Percentiles rank a stretch among this genome's conserved stretches.
Conservation (phyloP, 2,113 vertebrate species). For the Rhabdomys dilectus region DNA sequence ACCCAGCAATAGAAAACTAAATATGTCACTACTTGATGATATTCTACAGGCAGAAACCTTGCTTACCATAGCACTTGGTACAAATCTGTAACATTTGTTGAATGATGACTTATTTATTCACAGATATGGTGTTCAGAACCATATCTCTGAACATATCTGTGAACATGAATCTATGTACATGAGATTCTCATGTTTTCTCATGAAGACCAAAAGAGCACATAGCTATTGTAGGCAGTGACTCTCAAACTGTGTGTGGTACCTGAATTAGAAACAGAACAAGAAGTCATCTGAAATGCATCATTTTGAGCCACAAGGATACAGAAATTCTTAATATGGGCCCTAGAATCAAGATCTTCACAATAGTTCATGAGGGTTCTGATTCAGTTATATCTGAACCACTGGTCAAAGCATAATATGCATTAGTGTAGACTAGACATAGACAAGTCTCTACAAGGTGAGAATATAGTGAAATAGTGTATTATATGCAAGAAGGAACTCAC, state of each 20-base stretch:
- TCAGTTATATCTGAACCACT: not conserved
- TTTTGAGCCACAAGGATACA: not conserved
- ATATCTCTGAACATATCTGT: too few species aligned
- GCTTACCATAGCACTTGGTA: not conserved
- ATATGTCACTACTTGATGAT: not conserved
- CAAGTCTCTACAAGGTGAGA: not conserved
- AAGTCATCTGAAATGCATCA: not conserved
- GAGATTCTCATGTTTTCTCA: not conserved
- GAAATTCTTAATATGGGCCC: not conserved
- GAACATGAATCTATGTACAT: too few species aligned
- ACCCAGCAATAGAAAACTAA: not conserved
- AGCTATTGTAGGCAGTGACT: not conserved
- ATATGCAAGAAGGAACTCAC: not conserved
- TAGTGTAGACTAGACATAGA: not conserved
- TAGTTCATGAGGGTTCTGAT: not conserved
- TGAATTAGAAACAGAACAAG: not conserved
- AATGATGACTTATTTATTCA: not conserved
- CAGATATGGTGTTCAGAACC: not conserved
- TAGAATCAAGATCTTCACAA: not conserved
- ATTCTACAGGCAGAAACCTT: not conserved
- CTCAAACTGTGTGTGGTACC: not conserved
- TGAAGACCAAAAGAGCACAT: not conserved
- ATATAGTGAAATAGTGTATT: not conserved
- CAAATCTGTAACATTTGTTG: not conserved
- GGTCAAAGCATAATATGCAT: not conserved